Evolutionary conservation across 2,888 invertebrate genomes (phyloP).

Genomic region (Epinotia bilunana): DNA sequence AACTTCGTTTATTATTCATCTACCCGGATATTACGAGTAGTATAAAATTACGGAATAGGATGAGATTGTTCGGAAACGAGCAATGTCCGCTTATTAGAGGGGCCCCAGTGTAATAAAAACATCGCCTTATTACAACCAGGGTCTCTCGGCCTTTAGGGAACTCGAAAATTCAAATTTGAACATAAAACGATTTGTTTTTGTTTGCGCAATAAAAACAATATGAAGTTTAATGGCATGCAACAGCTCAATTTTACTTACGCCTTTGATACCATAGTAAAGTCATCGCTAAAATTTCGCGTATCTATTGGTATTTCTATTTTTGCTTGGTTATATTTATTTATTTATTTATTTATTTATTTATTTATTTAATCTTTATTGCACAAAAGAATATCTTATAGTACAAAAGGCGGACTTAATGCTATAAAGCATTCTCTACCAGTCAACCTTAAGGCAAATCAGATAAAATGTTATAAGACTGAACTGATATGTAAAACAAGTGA

Average conservation of each 20-base stretch:
- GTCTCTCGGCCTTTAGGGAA: conserved; percentile 61
- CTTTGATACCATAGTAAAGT: conserved; percentile 11
- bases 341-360: too few species aligned
- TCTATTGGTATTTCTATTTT: background rate
- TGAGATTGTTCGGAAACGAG: conserved; percentile 79
- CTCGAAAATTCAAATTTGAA: conserved; percentile 75
- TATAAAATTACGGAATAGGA: conserved; percentile 75
- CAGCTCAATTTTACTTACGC: conserved; percentile 19
- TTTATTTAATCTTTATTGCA: too few species aligned
- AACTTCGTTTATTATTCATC: conserved; percentile 60
- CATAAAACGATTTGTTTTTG: conserved; percentile 77
- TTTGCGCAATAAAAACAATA: conserved; percentile 74
- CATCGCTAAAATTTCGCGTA: background rate
- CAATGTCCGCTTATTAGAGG: conserved; percentile 80
- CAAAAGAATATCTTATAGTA: too few species aligned
- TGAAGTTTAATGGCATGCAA: conserved; percentile 64
- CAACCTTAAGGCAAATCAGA: too few species aligned
- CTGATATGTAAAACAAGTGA: too few species aligned
- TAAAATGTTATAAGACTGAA: too few species aligned
- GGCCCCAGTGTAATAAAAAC: conserved; percentile 78
- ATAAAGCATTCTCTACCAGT: too few species aligned
- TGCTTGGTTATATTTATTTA: too few species aligned
- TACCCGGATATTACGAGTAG: conserved; percentile 61
- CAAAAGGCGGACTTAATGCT: too few species aligned
- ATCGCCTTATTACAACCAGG: conserved; percentile 74